A percentile compares a stretch with the other conserved stretches of the same genome.
phyloP scores from a whole-genome alignment of 2,113 vertebrate species.

The Noctilio leporinus region DNA sequence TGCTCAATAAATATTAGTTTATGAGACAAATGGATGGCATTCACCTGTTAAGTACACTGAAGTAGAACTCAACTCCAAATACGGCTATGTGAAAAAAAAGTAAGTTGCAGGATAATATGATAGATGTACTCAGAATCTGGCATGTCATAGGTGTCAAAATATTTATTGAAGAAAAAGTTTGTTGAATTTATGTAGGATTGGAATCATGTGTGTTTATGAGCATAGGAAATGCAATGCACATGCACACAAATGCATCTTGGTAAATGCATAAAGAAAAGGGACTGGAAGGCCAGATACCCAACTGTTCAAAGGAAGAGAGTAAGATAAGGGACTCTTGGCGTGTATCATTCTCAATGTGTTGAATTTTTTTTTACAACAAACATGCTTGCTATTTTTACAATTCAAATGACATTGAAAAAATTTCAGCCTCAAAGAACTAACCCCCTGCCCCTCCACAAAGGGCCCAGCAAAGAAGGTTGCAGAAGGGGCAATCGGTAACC shows the following conservation, averaged over 20 bases:
- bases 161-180: not conserved
- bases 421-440: not conserved
- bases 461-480: not conserved
- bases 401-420: not conserved
- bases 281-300: not conserved
- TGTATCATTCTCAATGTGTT: not conserved
- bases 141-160: not conserved
- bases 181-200: not conserved
- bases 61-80: not conserved
- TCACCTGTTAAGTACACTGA: not conserved
- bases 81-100: not conserved
- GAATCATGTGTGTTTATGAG: not conserved
- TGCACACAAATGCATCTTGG: not conserved
- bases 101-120: not conserved
- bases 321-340: not conserved
- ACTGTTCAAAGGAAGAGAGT: not conserved
- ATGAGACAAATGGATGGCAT: not conserved
- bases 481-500: not conserved
- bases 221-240: too few relatives aligned
- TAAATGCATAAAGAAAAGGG: not conserved
- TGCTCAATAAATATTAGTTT: not conserved
- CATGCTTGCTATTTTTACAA: conserved; percentile 1
- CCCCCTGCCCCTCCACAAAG: not conserved
- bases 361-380: not conserved
- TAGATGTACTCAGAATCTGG: not conserved